Conservation (phyloP, 2,888 invertebrate genomes). For the Meandrusa payeni region DNA sequence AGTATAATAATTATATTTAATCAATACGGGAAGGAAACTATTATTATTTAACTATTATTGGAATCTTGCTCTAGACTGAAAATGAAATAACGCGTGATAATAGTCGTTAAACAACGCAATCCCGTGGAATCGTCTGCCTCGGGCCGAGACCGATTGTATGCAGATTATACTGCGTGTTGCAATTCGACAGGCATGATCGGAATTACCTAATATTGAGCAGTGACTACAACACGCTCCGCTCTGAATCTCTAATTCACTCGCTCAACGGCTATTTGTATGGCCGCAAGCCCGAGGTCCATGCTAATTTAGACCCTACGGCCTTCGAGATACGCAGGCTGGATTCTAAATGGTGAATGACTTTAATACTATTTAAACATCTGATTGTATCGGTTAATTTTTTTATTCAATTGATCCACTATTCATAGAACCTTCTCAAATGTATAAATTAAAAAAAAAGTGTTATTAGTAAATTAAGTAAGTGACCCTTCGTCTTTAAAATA, state of each 20-base stretch:
- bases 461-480: no score
- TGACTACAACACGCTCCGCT: constrained; percentile 41
- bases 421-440: no score
- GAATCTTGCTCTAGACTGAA: no score
- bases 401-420: no score
- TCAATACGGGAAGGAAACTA: no score
- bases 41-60: no score
- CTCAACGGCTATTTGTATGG: constrained; percentile 49
- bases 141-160: constrained; percentile 46
- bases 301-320: constrained; percentile 52
- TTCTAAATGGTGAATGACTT: constrained; percentile 28
- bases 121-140: constrained; percentile 33
- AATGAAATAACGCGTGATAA: no score
- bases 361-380: constrained; percentile 5
- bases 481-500: no score
- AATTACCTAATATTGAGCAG: constrained; percentile 53
- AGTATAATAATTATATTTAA: no score
- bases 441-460: no score
- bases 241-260: constrained; percentile 53
- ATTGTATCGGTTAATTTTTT: no score
- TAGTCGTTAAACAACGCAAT: constrained; percentile 29
- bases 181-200: constrained; percentile 49
- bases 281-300: constrained; percentile 42
- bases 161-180: constrained; percentile 46
- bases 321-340: constrained; percentile 42